phyloP scores from a whole-genome alignment of 2,113 vertebrate genomes.

The Pangasianodon hypophthalmus region DNA sequence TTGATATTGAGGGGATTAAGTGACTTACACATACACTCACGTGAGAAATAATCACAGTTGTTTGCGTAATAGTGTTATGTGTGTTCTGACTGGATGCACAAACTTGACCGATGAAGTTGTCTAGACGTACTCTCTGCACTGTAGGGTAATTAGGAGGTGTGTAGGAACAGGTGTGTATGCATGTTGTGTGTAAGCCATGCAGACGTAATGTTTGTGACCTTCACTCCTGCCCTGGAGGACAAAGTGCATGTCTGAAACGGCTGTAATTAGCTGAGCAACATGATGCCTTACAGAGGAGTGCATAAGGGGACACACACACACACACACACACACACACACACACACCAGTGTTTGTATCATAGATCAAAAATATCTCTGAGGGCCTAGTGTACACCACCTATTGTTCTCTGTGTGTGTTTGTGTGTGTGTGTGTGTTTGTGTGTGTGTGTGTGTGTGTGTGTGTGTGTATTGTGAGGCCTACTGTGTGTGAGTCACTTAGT shows the following conservation, averaged over 20 bases:
- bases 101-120: background rate
- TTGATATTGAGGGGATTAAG: background rate
- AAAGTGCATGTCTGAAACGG: constrained; percentile 25
- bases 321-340: constrained; percentile 32
- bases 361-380: constrained; percentile 17
- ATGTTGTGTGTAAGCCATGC: background rate
- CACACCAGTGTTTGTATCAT: constrained; percentile 7
- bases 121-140: background rate
- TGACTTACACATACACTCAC: background rate
- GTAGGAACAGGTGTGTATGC: background rate
- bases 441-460: constrained; percentile 5
- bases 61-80: background rate
- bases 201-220: constrained; percentile 19
- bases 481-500: constrained; percentile 7
- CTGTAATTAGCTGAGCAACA: constrained; percentile 50
- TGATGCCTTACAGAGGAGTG: constrained; percentile 38
- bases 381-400: background rate
- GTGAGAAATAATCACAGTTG: too few relatives aligned
- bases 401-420: background rate
- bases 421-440: constrained; percentile 7
- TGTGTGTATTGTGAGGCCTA: background rate
- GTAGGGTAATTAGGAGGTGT: background rate
- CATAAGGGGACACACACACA: constrained; percentile 8
- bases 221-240: constrained; percentile 17
- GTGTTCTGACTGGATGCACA: background rate